A percentile compares a stretch with the other conserved stretches of the same genome.
phyloP scores from a whole-genome alignment of 2,797 vertebrate species.

The Spinus pinus region DNA sequence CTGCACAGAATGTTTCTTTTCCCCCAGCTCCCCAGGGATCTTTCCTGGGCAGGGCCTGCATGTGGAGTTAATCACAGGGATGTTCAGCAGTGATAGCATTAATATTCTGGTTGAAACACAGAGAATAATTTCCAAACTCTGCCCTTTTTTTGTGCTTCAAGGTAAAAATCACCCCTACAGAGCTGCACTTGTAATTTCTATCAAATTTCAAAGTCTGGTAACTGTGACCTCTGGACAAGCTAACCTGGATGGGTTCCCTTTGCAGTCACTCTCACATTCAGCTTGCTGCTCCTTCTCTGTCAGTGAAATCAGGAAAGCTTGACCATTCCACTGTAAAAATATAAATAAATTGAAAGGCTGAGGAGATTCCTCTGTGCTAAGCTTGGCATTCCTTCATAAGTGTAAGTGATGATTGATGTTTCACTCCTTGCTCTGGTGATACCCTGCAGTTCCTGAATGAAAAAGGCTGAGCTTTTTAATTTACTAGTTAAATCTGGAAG shows the following conservation, averaged over 20 bases:
- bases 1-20: neutral
- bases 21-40: neutral
- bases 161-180: neutral
- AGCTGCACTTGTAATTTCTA: neutral
- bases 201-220: neutral
- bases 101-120: neutral
- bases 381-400: neutral
- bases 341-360: neutral
- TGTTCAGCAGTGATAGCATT: neutral
- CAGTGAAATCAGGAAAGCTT: neutral
- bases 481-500: neutral
- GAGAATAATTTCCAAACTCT: neutral
- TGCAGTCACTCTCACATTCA: neutral
- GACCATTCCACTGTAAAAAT: neutral
- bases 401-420: neutral
- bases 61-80: neutral
- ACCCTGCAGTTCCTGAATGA: neutral
- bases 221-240: neutral
- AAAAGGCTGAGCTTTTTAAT: neutral
- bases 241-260: neutral
- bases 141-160: neutral
- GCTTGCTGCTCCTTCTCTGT: neutral
- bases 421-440: neutral
- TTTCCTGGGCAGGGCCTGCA: neutral
- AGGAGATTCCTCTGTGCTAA: neutral